Percentiles rank a stretch among this genome's conserved stretches.
phyloP scores from a whole-genome alignment of 2,113 vertebrate species.

The Pituophis catenifer region DNA sequence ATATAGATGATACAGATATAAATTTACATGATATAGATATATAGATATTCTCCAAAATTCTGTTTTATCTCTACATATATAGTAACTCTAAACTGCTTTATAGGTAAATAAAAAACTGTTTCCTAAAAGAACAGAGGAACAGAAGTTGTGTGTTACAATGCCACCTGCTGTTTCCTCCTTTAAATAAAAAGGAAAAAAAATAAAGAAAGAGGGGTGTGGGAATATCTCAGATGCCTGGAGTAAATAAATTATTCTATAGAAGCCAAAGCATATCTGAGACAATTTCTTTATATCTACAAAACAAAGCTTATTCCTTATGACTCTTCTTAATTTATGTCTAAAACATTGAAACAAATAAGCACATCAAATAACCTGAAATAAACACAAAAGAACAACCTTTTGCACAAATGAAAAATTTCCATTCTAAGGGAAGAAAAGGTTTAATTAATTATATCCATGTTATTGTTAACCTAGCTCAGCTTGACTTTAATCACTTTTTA shows the following conservation, averaged over 20 bases:
- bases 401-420: neutral
- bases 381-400: neutral
- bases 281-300: neutral
- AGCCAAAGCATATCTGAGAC: neutral
- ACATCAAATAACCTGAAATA: neutral
- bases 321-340: neutral
- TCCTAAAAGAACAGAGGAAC: neutral
- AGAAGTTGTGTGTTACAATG: neutral
- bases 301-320: neutral
- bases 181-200: neutral
- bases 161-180: slow-evolving; percentile 14
- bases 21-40: neutral
- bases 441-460: neutral
- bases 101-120: neutral
- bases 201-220: neutral
- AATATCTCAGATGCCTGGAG: neutral
- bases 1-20: neutral
- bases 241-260: neutral
- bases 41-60: neutral
- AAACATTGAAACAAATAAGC: neutral
- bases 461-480: neutral
- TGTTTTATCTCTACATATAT: neutral
- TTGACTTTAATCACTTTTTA: neutral
- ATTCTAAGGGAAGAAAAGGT: neutral
- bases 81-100: neutral